phyloP scores from a whole-genome alignment of 2,888 invertebrate species.

The Protula sp. region DNA sequence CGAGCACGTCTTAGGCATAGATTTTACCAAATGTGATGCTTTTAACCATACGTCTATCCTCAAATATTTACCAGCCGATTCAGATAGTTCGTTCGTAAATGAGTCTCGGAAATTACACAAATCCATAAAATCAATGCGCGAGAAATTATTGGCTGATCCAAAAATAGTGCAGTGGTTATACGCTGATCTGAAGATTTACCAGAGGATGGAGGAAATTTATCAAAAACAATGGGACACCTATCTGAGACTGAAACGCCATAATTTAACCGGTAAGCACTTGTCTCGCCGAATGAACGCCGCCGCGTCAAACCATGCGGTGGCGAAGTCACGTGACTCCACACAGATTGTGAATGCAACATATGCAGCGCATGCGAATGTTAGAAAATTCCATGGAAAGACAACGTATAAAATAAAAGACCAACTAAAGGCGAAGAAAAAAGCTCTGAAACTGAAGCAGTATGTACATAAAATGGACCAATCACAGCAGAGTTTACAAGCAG shows the following conservation, averaged over 20 bases:
- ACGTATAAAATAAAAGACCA: no score
- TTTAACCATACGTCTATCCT: not conserved
- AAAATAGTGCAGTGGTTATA: not conserved
- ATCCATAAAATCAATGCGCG: not conserved
- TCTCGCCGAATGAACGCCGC: no score
- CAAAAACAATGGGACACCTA: not conserved
- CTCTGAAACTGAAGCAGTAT: no score
- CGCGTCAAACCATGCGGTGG: no score
- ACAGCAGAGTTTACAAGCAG: no score
- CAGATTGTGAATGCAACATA: no score
- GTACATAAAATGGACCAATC: no score
- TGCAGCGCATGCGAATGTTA: no score
- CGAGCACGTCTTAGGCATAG: slow-evolving; percentile 1
- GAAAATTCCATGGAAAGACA: no score
- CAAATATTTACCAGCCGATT: not conserved
- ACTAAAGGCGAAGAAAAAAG: no score
- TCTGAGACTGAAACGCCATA: not conserved
- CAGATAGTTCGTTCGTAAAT: not conserved
- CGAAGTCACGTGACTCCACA: no score
- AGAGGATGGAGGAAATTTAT: not conserved
- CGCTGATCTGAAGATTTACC: slow-evolving; percentile 1
- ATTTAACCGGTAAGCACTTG: no score
- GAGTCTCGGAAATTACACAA: not conserved
- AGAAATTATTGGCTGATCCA: not conserved
- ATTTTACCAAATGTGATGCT: slow-evolving; percentile 1